These are phyloP conservation scores for Diplolepis rosae DNA, from an alignment of 2,888 invertebrate genomes.

Conservation along the genomic window DNA sequence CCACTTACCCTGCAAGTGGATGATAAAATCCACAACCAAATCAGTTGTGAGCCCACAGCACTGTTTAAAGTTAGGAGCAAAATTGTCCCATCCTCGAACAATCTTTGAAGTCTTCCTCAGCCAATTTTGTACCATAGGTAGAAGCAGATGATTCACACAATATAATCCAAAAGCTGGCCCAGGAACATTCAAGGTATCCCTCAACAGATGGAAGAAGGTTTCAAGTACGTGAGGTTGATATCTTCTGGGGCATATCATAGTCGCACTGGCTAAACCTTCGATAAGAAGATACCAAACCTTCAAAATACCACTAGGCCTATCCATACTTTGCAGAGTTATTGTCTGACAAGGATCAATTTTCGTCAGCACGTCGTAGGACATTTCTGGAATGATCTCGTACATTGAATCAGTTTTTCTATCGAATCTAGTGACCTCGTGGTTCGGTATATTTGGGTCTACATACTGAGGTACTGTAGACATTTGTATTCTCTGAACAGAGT, in stretches of 20 bases:
- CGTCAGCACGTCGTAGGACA: conserved; percentile 79
- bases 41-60: conserved; percentile 95
- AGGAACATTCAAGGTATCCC: conserved; percentile 85
- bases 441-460: conserved; percentile 90
- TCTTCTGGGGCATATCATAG: conserved; percentile 84
- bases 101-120: conserved; percentile 83
- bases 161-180: conserved; percentile 93
- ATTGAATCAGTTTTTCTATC: conserved; percentile 78
- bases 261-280: conserved; percentile 88
- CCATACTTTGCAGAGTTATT: conserved; percentile 80
- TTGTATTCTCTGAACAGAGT: conserved; percentile 89
- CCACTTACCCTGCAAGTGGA: conserved; percentile 80
- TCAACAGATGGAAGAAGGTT: conserved; percentile 88
- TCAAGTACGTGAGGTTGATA: conserved; percentile 92
- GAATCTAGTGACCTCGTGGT: conserved; percentile 80
- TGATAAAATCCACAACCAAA: conserved; percentile 89
- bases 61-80: conserved; percentile 94
- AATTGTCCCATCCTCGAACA: conserved; percentile 83
- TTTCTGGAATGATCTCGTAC: conserved; percentile 78
- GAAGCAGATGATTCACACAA: conserved; percentile 91
- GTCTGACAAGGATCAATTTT: conserved; percentile 75
- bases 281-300: conserved; percentile 90
- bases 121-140: conserved; percentile 97
- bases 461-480: conserved; percentile 85
- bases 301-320: conserved; percentile 87